Evolutionary conservation across 1,140 invertebrate species (phyloP).

Genomic region (Leptoteleia sp.): DNA sequence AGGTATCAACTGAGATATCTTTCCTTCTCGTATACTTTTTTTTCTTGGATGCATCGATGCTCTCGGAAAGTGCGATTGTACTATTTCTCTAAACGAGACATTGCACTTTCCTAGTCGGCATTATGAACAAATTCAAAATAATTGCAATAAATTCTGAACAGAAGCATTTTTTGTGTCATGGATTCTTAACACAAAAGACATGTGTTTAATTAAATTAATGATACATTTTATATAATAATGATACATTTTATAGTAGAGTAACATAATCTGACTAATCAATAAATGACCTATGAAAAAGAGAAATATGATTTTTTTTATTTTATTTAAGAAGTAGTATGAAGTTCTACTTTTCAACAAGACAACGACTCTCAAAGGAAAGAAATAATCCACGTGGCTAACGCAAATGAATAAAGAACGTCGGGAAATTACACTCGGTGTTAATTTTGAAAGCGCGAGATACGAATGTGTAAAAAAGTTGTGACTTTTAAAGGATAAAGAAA

Average conservation of each 20-base stretch:
- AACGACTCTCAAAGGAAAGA: conserved; percentile 51
- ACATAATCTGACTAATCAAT: conserved; percentile 40
- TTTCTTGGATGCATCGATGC: conserved; percentile 9
- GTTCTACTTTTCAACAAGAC: conserved; percentile 38
- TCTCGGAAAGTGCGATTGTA: conserved; percentile 41
- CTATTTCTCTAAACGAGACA: conserved; percentile 44
- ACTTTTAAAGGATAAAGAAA: conserved; percentile 15
- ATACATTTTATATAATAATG: conserved; percentile 23
- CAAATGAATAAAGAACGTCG: conserved; percentile 45
- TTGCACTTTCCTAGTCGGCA: conserved; percentile 18
- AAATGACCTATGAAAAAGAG: conserved; percentile 32
- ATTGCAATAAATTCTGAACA: conserved; percentile 12
- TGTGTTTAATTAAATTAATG: conserved; percentile 35
- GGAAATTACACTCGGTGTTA: conserved; percentile 48
- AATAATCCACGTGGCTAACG: conserved; percentile 46
- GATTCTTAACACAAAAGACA: background rate
- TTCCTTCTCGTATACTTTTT: conserved; percentile 38
- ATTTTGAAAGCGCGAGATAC: conserved; percentile 42
- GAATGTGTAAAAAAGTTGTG: conserved; percentile 47
- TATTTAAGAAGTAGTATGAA: too few species aligned
- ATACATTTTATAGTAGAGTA: conserved; percentile 22
- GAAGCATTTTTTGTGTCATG: background rate
- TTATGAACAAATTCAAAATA: conserved; percentile 33
- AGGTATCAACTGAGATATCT: conserved; percentile 24
- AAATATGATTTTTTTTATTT: too few species aligned